Evolutionary conservation across 2,888 invertebrate species (phyloP).

Genomic region (Phytoseiulus persimilis): DNA sequence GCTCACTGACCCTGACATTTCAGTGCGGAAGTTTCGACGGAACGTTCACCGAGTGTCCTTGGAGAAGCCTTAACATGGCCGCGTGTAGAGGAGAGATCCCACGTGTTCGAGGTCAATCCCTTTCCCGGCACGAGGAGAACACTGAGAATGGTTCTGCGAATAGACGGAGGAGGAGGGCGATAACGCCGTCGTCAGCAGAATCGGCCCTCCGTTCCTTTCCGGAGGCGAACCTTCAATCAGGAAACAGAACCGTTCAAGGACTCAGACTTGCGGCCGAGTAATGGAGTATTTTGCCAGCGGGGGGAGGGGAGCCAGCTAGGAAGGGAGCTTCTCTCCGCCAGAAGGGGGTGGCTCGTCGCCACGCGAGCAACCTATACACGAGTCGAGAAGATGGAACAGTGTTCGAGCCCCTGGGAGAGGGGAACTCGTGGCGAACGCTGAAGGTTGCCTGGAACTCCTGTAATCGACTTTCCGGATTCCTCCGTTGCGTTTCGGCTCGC

Average conservation of each 20-base stretch:
- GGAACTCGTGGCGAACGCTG: background rate
- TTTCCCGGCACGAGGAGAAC: background rate
- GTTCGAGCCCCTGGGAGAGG: background rate
- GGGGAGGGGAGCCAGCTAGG: background rate
- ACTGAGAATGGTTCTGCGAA: background rate
- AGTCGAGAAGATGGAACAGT: background rate
- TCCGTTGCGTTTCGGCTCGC: too few relatives aligned
- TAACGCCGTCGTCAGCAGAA: background rate
- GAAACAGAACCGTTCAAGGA: background rate
- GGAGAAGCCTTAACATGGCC: background rate
- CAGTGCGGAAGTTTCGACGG: background rate
- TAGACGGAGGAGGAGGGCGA: background rate
- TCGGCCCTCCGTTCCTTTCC: background rate
- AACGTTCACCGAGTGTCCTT: background rate
- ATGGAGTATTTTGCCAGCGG: background rate
- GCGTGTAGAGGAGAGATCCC: background rate
- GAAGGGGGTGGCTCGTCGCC: background rate
- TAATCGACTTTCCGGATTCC: too few relatives aligned
- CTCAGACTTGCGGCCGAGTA: background rate
- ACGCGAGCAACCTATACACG: background rate
- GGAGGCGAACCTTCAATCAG: background rate
- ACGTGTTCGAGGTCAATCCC: background rate
- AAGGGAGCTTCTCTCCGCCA: background rate
- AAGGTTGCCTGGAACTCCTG: background rate
- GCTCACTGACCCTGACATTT: background rate